A percentile compares a stretch with the other conserved stretches of the same genome.
Conservation (phyloP, 1,140 invertebrate species). For the Drosophila novamexicana region DNA sequence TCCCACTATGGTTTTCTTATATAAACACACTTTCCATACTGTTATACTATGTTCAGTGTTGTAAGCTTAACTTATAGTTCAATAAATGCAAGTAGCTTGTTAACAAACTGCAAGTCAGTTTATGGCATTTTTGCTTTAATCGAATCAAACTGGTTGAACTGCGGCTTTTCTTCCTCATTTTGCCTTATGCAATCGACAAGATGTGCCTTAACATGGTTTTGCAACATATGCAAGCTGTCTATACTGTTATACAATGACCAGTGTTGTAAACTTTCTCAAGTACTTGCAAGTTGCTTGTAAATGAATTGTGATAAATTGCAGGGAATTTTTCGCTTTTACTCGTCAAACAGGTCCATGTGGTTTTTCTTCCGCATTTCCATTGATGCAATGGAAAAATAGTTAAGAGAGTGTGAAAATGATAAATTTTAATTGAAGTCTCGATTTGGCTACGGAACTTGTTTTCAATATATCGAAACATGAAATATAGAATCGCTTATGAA, state of each 20-base stretch:
- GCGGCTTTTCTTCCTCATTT: constrained; percentile 35
- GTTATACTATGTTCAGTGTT: background rate
- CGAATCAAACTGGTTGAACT: constrained; percentile 11
- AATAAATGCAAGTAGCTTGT: background rate
- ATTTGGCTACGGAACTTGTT: constrained; percentile 13
- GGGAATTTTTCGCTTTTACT: background rate
- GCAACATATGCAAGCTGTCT: background rate
- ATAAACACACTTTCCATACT: background rate
- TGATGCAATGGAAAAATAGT: constrained; percentile 19
- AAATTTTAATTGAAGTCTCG: constrained; percentile 10
- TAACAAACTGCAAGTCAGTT: constrained; percentile 13
- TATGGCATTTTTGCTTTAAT: constrained; percentile 4
- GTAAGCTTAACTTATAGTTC: background rate
- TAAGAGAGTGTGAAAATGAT: constrained; percentile 1
- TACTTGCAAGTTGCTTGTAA: background rate
- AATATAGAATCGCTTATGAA: background rate
- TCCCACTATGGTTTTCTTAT: no score
- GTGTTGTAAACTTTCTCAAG: background rate
- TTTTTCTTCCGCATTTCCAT: constrained; percentile 41
- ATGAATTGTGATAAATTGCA: constrained; percentile 10
- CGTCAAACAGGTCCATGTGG: constrained; percentile 1
- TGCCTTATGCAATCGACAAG: constrained; percentile 29
- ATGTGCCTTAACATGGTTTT: no score
- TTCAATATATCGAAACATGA: constrained; percentile 1
- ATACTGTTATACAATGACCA: background rate